Percentiles rank a stretch among this genome's conserved stretches.
Evolutionary conservation across 2,797 vertebrate genomes (phyloP).

Genomic region (Oreochromis grahami): DNA sequence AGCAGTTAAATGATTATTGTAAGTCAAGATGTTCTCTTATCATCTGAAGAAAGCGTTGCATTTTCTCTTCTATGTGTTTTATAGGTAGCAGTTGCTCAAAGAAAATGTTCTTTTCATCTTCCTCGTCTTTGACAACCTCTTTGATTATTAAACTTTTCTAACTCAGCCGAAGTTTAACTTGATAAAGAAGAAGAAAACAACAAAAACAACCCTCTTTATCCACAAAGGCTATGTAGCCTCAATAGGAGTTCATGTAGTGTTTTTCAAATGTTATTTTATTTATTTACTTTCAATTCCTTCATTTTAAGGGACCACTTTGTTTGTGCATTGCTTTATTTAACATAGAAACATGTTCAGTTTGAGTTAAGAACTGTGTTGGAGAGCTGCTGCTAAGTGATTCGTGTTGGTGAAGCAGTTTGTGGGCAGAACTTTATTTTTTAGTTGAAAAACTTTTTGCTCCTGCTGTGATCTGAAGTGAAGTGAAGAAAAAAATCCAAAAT

Average conservation of each 20-base stretch:
- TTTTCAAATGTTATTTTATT: background rate
- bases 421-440: background rate
- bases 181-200: background rate
- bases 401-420: background rate
- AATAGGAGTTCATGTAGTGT: background rate
- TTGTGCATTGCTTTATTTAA: background rate
- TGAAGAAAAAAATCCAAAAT: background rate
- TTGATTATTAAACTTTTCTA: background rate
- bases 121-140: background rate
- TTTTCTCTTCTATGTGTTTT: background rate
- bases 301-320: background rate
- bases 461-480: slow-evolving; percentile 1
- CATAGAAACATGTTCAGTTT: background rate
- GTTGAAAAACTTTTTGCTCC: slow-evolving; percentile 3
- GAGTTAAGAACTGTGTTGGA: background rate
- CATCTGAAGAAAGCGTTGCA: background rate
- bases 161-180: background rate
- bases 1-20: background rate
- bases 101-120: background rate
- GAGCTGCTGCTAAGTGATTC: background rate
- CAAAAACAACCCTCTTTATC: background rate
- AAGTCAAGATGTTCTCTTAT: background rate
- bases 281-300: background rate
- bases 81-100: background rate
- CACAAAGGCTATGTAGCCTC: background rate